Evolutionary conservation across 2,888 invertebrate genomes (phyloP).

Genomic region (Operophtera brumata): DNA sequence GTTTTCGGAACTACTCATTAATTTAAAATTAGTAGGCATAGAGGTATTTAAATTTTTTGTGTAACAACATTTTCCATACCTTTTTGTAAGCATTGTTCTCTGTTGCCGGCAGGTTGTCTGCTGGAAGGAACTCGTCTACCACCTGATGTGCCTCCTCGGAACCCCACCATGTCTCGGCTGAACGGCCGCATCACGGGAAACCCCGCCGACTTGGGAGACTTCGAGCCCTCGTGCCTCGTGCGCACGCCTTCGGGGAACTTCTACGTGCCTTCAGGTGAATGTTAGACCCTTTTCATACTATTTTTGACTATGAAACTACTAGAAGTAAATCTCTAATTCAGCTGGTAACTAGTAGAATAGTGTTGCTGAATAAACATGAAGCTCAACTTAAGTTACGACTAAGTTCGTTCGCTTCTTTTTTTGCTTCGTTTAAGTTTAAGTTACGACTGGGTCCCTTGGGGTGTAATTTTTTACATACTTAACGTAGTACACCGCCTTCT

Average conservation of each 20-base stretch:
- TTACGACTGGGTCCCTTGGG: too few relatives aligned
- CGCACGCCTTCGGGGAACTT: conserved; percentile 96
- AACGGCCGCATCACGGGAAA: conserved; percentile 93
- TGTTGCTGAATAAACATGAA: too few relatives aligned
- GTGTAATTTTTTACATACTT: too few relatives aligned
- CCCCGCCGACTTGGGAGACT: conserved; percentile 88
- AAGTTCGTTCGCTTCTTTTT: too few relatives aligned
- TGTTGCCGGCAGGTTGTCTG: conserved; percentile 86
- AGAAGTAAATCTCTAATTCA: too few relatives aligned
- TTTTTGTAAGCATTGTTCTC: background rate
- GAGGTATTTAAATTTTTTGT: too few relatives aligned
- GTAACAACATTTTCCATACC: too few relatives aligned
- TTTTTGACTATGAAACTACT: background rate
- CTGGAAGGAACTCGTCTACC: conserved; percentile 91
- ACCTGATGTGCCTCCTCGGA: conserved; percentile 92
- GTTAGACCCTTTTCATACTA: conserved; percentile 41
- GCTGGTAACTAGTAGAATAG: too few relatives aligned
- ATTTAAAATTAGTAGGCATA: too few relatives aligned
- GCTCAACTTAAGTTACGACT: too few relatives aligned
- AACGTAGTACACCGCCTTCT: too few relatives aligned
- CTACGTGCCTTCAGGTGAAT: conserved; percentile 91
- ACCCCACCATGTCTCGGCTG: conserved; percentile 94
- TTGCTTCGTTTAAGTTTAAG: too few relatives aligned
- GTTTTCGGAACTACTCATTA: background rate
- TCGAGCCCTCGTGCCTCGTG: conserved; percentile 94